Evolutionary conservation across 2,888 invertebrate genomes (phyloP), one percentile per base, ranked within the genome.

Genomic region (Tanypteryx hageni): DNA sequence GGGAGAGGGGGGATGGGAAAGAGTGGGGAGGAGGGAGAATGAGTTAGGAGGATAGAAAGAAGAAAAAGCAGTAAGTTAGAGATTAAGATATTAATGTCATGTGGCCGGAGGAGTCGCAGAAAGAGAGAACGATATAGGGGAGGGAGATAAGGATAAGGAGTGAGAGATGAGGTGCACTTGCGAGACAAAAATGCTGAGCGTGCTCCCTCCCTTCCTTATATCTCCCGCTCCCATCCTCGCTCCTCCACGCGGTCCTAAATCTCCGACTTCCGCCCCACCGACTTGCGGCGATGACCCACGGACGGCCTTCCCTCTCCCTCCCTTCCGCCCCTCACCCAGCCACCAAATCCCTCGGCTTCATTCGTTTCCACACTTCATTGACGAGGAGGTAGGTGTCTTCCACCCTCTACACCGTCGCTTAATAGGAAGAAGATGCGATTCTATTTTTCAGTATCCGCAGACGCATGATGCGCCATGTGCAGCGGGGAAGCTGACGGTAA

Each of bases 101-200:
- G 27, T 27, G 76, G 76, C 27, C 76, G 22, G 22, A 22, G 22
- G 76, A 76, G 22, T 76, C 13, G 76, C 27, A 27, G 76, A 76
- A 22, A 76, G 76, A 27, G 27, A 76, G 22, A 27, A 76, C 4
- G 76, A 22, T 44, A 44, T 3, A 44, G 5, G 44, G 44, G 44
- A 44, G 44, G 44, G 44, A 56, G 56, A 57, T 83, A 83, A 57
- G 57, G 89, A 89, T 89, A 89, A 89, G 89, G 44, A 44, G 61
- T 89, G 89, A 89, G 89, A 64, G 89, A 89, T 89, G 89, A 64
- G 89, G 89, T 44, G 64, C 44, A 89, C 89, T 89, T 89, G 89
- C 64, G 44, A 83, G 89, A 86, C 85, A 57, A 86, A 16, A 89
- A 61, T 44, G 89, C 89, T 89, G 89, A 89, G 89, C 89, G 61